These are phyloP conservation scores for Peromyscus attwateri DNA, from an alignment of 2,797 vertebrate species.

Conservation along the genomic window DNA sequence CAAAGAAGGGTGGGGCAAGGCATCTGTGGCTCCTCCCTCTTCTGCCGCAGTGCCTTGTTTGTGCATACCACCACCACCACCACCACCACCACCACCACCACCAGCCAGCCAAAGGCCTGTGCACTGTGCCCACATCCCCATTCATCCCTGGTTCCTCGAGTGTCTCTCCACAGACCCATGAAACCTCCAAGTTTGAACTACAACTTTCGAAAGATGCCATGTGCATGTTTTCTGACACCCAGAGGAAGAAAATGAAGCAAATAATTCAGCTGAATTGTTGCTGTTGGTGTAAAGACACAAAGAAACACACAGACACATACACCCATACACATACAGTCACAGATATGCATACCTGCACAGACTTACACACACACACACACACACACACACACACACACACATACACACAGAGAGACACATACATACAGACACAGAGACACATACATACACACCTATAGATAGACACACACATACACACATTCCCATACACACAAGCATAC, in stretches of 20 bases:
- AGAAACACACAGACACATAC: neutral
- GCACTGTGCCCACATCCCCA: neutral
- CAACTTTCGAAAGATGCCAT: conserved; percentile 14
- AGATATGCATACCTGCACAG: neutral
- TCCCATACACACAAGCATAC: neutral
- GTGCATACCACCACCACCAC: neutral
- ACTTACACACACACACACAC: rapidly evolving
- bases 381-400: neutral
- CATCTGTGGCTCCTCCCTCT: neutral
- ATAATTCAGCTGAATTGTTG: conserved; percentile 13
- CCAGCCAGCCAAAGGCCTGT: neutral
- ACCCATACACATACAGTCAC: neutral
- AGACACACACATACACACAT: neutral
- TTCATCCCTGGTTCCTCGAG: neutral
- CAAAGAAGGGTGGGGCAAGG: neutral
- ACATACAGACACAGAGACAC: neutral
- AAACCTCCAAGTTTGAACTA: neutral
- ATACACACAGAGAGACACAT: neutral
- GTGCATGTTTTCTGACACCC: conserved; percentile 19
- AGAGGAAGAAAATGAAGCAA: conserved; percentile 46
- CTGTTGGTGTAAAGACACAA: neutral
- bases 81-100: too few species aligned
- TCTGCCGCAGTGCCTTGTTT: neutral
- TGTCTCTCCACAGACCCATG: neutral
- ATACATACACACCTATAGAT: neutral